Base-by-base conservation (phyloP, 2,113 vertebrate species). In the Arothron firmamentum region DNA sequence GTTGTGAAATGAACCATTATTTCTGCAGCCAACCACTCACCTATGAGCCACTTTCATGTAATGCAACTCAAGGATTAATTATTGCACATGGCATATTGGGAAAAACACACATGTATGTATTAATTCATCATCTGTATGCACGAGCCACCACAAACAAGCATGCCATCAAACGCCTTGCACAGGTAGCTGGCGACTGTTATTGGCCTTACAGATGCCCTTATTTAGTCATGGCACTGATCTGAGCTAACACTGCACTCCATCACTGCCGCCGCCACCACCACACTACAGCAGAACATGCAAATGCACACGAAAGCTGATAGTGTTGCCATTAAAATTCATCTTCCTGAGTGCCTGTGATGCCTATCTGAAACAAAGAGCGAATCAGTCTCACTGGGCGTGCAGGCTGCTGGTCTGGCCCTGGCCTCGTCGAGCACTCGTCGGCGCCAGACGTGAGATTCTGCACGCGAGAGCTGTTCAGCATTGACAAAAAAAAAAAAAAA, bases 211-310 rank as follows among this genome's bases (percentile, higher is more conserved):
- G 52, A 69, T 54, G 57, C 66, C 71, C 75, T 77, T 72, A 80
- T 72, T 67, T 71, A 75, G 87, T 83, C 83, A 79, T 55, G 75
- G 67, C 65, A 63, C 69, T 5, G 52, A 63, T 61, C 56, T 51
- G 61, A 67, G 61, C 63, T 56, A 65, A 66, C 62, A 46, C 46
- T 66, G 43, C 15, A 52, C 55, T 62, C 64, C 51, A 31, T 48
- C 17, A 12, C 73, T 67, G 70, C 68, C 45, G 42, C 61, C 42
- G 7, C 53, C 80, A 80, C 79, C 80, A 77, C 74, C 62, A 53
- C 58, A 3, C 62, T 48, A 51, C 66, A 62, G 56, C 50, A 78
- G 75, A 67, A 75, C 78, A 86, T 76, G 72, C 72, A 84, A 85
- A 86, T 78, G 38, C 2, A 1, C n/a, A 19, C 75, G 56, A 64